These are phyloP conservation scores for Idaea biselata DNA, from an alignment of 2,888 invertebrate species.

Conservation along the genomic window DNA sequence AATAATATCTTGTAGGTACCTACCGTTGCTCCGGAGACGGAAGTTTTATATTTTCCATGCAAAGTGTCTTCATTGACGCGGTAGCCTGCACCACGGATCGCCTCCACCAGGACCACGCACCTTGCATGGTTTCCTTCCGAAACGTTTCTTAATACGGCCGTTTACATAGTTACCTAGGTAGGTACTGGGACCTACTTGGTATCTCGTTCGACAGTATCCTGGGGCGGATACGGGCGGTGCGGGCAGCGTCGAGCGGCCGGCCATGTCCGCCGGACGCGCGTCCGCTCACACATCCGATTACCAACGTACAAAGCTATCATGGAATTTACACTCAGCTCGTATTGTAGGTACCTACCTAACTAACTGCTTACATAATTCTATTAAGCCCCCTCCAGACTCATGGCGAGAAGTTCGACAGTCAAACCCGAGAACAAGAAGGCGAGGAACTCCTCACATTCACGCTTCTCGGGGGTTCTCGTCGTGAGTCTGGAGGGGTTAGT, in stretches of 20 bases:
- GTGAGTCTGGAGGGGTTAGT: too few species aligned
- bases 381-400: background rate
- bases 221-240: slow-evolving; percentile 47
- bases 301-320: slow-evolving; percentile 54
- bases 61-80: too few species aligned
- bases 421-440: too few species aligned
- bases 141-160: background rate
- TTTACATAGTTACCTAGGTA: background rate
- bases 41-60: too few species aligned
- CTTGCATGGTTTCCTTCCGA: too few species aligned
- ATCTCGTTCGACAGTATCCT: slow-evolving; percentile 17
- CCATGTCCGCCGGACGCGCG: slow-evolving; percentile 54
- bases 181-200: background rate
- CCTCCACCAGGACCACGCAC: too few species aligned
- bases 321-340: slow-evolving; percentile 57
- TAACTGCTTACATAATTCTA: background rate
- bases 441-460: too few species aligned
- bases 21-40: too few species aligned
- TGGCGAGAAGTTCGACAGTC: too few species aligned
- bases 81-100: too few species aligned
- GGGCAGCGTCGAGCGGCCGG: slow-evolving; percentile 28
- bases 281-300: slow-evolving; percentile 40
- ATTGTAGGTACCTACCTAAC: slow-evolving; percentile 17
- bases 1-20: too few species aligned
- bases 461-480: too few species aligned